Evolutionary conservation across 64 coral and sea anemone species (phyloP), one percentile per base, ranked within the genome.

Genomic region (Stichodactyla helianthus): DNA sequence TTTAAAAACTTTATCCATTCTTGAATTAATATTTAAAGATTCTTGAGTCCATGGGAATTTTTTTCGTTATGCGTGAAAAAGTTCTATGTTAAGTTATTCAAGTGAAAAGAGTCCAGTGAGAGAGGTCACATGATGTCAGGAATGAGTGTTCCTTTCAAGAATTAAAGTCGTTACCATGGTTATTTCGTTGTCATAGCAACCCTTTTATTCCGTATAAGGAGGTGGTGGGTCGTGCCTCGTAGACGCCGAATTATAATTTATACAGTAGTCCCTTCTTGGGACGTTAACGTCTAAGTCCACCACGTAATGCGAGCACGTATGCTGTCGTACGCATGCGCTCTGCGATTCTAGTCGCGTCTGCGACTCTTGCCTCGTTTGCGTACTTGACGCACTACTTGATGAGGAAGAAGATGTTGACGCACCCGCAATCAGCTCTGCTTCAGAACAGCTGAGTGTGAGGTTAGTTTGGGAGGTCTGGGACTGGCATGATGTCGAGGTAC

Each of bases 391-490:
- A 58, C 19, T 84, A 13, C 54, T 84, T 11, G 83, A 17, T 13
- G 83, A 58, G 5, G 83, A 17, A 31, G 44, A 25, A 5, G 83
- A n/a, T 9, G 54, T 7, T 35, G 54, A 26, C 28, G 53, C 11
- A 23, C 50, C 83, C 4, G 83, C 54, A 51, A 84, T 25, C 27
- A 84, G 55, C 22, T 84, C 83, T 19, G 83, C 56, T 55, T 84
- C 83, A 15, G 83, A 84, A 50, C 83, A 84, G 83, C 83, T 83
- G 23, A 83, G 71, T 5, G 91, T 90, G 5, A 96, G 88, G 22
- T 90, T 89, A 4, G 91, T 96, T 84, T 96, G 94, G 2, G 94
- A 96, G 5, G 94, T 96, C 53, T 96, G 94, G 2, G 94, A 96
- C 59, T 96, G 94, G 26, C 85, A 88, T 0, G 94, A 96, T 15